Percentiles rank a stretch among this genome's conserved stretches.
Conservation (phyloP, 2,113 vertebrate genomes). For the Calypte anna region DNA sequence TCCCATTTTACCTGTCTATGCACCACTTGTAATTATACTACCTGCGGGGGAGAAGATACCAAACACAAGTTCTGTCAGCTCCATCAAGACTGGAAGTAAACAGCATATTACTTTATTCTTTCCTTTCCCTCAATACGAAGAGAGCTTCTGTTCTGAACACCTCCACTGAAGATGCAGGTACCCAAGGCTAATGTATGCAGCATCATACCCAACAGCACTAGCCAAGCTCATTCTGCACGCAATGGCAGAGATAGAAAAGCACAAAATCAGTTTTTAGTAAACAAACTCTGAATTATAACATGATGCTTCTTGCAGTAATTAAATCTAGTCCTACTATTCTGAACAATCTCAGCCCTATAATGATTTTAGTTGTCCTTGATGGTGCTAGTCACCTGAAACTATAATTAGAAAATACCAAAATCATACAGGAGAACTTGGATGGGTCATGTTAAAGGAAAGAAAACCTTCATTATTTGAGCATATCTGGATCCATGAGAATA, state of each 20-base stretch:
- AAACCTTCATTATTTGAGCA: background rate
- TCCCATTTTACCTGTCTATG: background rate
- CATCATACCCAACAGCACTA: background rate
- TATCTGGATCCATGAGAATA: background rate
- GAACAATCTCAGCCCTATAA: background rate
- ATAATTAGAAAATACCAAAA: background rate
- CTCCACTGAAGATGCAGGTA: background rate
- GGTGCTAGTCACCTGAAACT: background rate
- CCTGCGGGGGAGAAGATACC: background rate
- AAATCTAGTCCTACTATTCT: background rate
- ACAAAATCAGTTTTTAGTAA: background rate
- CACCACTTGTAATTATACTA: background rate
- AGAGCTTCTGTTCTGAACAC: background rate
- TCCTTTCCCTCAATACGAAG: background rate
- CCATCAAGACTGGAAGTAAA: background rate
- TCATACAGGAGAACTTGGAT: background rate
- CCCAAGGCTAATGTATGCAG: background rate
- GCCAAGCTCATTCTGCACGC: background rate
- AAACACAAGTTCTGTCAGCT: background rate
- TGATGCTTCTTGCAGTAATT: background rate
- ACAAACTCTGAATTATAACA: background rate
- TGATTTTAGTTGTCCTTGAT: background rate
- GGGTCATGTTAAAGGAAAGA: background rate
- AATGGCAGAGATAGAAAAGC: background rate
- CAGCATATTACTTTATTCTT: background rate